These are phyloP conservation scores for Bothrops jararaca DNA, from an alignment of 2,113 vertebrate genomes.

Conservation along the genomic window DNA sequence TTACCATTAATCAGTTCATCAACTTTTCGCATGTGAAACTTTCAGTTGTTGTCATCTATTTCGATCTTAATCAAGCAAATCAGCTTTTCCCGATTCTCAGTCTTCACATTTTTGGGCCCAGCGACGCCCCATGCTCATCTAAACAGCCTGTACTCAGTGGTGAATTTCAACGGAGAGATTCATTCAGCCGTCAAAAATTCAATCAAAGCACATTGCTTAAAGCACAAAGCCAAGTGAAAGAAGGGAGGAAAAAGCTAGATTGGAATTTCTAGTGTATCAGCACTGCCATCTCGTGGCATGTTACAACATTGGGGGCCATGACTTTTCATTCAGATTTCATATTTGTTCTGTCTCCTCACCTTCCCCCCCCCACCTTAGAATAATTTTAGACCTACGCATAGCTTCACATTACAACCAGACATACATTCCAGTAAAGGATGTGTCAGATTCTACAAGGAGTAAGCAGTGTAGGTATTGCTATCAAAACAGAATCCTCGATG, in stretches of 20 bases:
- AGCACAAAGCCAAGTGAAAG: background rate
- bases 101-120: background rate
- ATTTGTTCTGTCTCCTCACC: background rate
- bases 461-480: background rate
- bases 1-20: background rate
- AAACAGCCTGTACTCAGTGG: background rate
- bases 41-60: background rate
- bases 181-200: background rate
- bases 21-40: background rate
- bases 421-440: background rate
- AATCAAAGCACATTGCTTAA: background rate
- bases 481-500: background rate
- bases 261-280: background rate
- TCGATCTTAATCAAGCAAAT: background rate
- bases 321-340: background rate
- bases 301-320: background rate
- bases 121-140: background rate
- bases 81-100: background rate
- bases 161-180: background rate
- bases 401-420: background rate
- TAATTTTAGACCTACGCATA: background rate
- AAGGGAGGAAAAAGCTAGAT: background rate
- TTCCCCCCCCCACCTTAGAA: background rate
- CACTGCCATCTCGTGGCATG: background rate
- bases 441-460: background rate